These are phyloP conservation scores for Scopus umbretta DNA, from an alignment of 2,113 vertebrate species.

Conservation along the genomic window DNA sequence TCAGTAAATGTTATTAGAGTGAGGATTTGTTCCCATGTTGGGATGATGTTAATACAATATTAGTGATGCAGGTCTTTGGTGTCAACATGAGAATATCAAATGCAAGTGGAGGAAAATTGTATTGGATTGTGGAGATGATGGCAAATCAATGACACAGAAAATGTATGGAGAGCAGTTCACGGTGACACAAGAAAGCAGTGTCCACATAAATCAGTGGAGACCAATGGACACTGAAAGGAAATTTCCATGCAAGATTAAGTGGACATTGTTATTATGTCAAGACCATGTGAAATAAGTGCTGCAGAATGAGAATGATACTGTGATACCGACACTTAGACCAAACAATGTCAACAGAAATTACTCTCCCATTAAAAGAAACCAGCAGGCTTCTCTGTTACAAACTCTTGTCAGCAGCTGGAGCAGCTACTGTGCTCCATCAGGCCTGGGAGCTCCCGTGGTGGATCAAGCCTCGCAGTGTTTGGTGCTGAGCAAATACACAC, in stretches of 20 bases:
- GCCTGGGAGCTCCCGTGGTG: background rate
- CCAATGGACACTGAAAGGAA: background rate
- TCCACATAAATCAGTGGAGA: constrained; percentile 46
- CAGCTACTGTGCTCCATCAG: background rate
- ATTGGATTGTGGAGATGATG: constrained; percentile 54
- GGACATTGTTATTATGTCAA: constrained; percentile 15
- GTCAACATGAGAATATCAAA: constrained; percentile 56
- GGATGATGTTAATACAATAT: constrained; percentile 45
- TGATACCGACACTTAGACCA: background rate
- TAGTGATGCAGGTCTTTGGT: constrained; percentile 50
- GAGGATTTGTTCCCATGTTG: constrained; percentile 33
- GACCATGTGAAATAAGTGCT: background rate
- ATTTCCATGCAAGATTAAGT: constrained; percentile 48
- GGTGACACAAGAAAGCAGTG: constrained; percentile 42
- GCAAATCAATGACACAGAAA: constrained; percentile 63
- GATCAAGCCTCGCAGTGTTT: background rate
- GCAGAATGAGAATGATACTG: background rate
- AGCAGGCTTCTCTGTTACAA: background rate
- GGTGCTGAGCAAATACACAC: background rate
- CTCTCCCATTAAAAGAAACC: background rate
- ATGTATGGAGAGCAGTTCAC: constrained; percentile 54
- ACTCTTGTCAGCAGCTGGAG: background rate
- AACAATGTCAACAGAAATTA: background rate
- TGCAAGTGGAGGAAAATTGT: constrained; percentile 39
- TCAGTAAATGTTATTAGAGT: constrained; percentile 2